Evolutionary conservation across 2,888 invertebrate species (phyloP).

Genomic region (Balanococcus diminutus): DNA sequence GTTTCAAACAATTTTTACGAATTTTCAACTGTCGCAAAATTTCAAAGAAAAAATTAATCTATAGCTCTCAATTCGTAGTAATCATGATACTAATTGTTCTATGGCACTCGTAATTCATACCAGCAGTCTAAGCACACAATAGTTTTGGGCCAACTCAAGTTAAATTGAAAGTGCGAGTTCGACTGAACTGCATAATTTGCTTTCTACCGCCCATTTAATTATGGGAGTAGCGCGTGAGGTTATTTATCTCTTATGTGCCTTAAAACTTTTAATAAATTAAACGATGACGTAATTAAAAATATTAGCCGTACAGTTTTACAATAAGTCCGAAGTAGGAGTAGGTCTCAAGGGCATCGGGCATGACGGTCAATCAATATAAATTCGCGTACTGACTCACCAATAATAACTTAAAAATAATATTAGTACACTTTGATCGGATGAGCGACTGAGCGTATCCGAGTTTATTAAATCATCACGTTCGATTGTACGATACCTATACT

Average conservation of each 20-base stretch:
- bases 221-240: background rate
- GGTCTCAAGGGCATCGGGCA: background rate
- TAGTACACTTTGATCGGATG: background rate
- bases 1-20: too few species aligned
- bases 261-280: background rate
- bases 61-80: too few species aligned
- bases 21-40: too few species aligned
- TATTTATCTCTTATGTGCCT: background rate
- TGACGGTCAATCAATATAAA: background rate
- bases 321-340: background rate
- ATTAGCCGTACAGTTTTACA: background rate
- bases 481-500: background rate
- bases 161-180: background rate
- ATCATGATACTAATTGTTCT: too few species aligned
- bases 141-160: too few species aligned
- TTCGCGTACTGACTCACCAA: constrained; percentile 1
- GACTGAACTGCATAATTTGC: background rate
- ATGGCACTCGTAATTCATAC: too few species aligned
- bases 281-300: background rate
- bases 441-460: background rate
- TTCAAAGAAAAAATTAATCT: too few species aligned
- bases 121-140: too few species aligned
- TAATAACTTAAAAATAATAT: background rate
- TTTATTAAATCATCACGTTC: background rate
- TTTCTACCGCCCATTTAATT: background rate